phyloP scores from a whole-genome alignment of 2,888 invertebrate genomes.

The Melieria omissa region DNA sequence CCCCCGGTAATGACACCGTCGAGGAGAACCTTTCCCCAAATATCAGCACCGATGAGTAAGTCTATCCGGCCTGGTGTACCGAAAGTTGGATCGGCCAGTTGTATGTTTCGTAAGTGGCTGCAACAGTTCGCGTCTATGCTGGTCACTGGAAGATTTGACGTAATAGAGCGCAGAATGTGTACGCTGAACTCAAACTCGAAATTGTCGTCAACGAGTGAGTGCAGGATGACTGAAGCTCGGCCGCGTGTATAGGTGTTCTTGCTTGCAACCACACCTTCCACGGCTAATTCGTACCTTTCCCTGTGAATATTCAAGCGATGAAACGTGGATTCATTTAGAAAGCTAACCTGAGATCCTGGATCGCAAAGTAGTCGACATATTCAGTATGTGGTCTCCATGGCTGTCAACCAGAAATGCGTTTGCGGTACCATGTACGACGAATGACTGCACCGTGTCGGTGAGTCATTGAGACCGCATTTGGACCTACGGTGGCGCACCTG shows the following conservation, averaged over 20 bases:
- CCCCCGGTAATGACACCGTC: conserved; percentile 22
- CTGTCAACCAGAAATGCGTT: neutral
- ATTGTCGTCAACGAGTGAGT: too few relatives aligned
- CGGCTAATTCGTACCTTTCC: too few relatives aligned
- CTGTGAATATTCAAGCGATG: too few relatives aligned
- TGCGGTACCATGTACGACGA: neutral
- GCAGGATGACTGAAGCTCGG: too few relatives aligned
- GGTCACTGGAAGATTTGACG: neutral
- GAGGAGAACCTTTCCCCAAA: conserved; percentile 23
- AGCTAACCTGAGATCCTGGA: too few relatives aligned
- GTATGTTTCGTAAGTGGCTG: neutral
- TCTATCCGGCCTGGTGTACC: conserved; percentile 43
- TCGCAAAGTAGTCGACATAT: too few relatives aligned
- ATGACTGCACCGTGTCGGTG: conserved; percentile 1
- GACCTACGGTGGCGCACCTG: neutral
- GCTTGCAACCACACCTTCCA: too few relatives aligned
- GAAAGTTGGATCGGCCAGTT: conserved; percentile 18
- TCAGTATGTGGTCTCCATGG: neutral
- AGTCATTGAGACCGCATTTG: conserved; percentile 2
- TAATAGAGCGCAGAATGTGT: conserved; percentile 5
- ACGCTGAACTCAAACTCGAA: neutral
- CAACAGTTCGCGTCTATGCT: neutral
- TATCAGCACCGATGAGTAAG: conserved; percentile 35
- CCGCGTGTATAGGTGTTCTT: too few relatives aligned
- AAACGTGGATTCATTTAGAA: too few relatives aligned